Percentiles rank a stretch among this genome's conserved stretches.
These are phyloP conservation scores for Brachionichthys hirsutus DNA, from an alignment of 2,113 vertebrate species.

Conservation along the genomic window DNA sequence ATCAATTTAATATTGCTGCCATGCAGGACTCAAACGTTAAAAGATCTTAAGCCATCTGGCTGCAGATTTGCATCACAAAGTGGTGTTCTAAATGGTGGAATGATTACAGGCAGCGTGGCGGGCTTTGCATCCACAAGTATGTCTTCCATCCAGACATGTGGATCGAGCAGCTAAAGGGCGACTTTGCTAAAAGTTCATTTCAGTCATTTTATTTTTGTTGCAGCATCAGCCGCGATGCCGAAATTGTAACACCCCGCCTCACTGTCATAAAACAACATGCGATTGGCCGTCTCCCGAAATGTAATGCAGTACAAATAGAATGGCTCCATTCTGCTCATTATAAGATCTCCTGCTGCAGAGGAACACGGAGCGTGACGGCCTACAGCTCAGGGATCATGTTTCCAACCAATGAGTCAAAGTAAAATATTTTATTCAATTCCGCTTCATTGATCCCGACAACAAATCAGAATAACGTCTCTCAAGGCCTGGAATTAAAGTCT, in stretches of 20 bases:
- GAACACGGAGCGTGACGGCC: slow-evolving; percentile 71
- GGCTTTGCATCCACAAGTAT: slow-evolving; percentile 15
- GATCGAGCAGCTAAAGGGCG: not conserved
- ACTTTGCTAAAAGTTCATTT: not conserved
- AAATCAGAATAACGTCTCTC: slow-evolving; percentile 65
- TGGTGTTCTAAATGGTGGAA: slow-evolving; percentile 24
- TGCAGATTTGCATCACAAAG: slow-evolving; percentile 41
- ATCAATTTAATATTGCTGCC: slow-evolving; percentile 27
- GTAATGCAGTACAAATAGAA: slow-evolving; percentile 20
- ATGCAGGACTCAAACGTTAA: slow-evolving; percentile 25
- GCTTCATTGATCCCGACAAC: slow-evolving; percentile 77
- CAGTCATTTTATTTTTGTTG: not conserved
- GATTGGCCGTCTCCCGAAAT: slow-evolving; percentile 11
- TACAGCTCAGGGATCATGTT: slow-evolving; percentile 72
- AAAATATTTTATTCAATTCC: slow-evolving; percentile 87
- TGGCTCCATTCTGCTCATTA: slow-evolving; percentile 70
- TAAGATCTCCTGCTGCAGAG: slow-evolving; percentile 70
- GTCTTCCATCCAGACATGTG: not conserved
- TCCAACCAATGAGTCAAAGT: slow-evolving; percentile 74
- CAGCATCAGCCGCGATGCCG: not conserved
- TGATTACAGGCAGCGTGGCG: slow-evolving; percentile 23
- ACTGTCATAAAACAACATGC: slow-evolving; percentile 8
- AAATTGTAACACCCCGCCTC: not conserved
- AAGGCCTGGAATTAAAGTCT: slow-evolving; percentile 65
- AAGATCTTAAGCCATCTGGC: slow-evolving; percentile 48